Percentiles rank a stretch among this genome's conserved stretches.
Evolutionary conservation across 2,797 vertebrate genomes (phyloP).

Genomic region (Propithecus perrieri): DNA sequence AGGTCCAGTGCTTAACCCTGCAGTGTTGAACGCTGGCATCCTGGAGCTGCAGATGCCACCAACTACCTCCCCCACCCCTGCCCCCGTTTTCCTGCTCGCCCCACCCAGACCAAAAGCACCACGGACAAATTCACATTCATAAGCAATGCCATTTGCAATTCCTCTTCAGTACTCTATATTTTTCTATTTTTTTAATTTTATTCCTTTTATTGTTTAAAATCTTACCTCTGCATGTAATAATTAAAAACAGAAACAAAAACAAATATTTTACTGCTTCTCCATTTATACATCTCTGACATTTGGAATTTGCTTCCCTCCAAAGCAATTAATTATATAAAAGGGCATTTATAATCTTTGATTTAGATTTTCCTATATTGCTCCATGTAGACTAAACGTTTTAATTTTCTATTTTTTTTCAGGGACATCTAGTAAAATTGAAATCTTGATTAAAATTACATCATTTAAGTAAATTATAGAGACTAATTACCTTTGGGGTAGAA

Average conservation of each 20-base stretch:
- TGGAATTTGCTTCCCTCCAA: not conserved
- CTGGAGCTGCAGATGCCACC: not conserved
- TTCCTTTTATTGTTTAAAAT: not conserved
- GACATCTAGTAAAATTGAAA: constrained; percentile 30
- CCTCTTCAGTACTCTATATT: not conserved
- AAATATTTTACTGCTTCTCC: not conserved
- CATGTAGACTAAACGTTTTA: not conserved
- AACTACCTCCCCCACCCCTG: too few relatives aligned
- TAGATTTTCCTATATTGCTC: not conserved
- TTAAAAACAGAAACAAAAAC: not conserved
- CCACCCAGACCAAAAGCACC: not conserved
- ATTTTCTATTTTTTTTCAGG: constrained; percentile 39
- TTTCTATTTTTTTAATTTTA: not conserved
- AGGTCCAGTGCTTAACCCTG: not conserved
- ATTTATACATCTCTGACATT: not conserved
- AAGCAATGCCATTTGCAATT: not conserved
- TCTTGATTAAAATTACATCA: constrained; percentile 45
- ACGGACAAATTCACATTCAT: not conserved
- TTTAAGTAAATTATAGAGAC: not conserved
- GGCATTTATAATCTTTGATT: not conserved
- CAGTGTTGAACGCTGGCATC: not conserved
- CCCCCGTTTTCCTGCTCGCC: not conserved
- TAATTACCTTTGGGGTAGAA: not conserved
- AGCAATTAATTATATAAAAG: not conserved
- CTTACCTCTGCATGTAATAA: not conserved